Evolutionary conservation across 2,113 vertebrate genomes (phyloP).

Genomic region (Leucopternis melanops): DNA sequence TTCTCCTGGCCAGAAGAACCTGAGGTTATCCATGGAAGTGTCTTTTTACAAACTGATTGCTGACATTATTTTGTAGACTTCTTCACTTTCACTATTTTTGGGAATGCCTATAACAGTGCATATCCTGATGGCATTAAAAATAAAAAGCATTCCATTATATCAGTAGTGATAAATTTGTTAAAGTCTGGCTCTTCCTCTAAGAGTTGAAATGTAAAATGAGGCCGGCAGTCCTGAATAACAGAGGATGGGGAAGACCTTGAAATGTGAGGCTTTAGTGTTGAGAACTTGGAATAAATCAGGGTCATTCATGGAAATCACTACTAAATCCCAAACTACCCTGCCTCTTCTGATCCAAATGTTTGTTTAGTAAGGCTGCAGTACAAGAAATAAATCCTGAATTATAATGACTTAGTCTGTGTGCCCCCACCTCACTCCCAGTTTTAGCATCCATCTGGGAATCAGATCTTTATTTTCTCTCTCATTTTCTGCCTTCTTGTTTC

Average conservation of each 20-base stretch:
- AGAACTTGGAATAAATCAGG: neutral
- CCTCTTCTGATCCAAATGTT: neutral
- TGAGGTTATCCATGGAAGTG: neutral
- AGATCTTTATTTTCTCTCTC: slow-evolving; percentile 27
- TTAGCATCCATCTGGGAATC: slow-evolving; percentile 48
- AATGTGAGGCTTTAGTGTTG: neutral
- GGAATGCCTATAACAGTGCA: neutral
- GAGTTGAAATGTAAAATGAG: neutral
- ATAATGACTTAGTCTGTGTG: neutral
- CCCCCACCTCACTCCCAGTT: neutral
- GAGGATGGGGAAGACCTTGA: neutral
- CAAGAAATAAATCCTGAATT: slow-evolving; percentile 33
- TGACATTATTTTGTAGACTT: neutral
- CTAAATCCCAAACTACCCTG: neutral
- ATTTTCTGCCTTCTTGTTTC: slow-evolving; percentile 41
- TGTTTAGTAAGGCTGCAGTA: neutral
- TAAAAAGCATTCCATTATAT: neutral
- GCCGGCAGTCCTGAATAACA: neutral
- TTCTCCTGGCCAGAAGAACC: neutral
- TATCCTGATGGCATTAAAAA: neutral
- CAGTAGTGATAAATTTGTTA: neutral
- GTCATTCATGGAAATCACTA: neutral
- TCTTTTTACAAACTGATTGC: neutral
- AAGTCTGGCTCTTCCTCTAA: neutral
- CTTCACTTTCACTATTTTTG: neutral